phyloP scores from a whole-genome alignment of 2,888 invertebrate genomes.

The Aporophyla nigra region DNA sequence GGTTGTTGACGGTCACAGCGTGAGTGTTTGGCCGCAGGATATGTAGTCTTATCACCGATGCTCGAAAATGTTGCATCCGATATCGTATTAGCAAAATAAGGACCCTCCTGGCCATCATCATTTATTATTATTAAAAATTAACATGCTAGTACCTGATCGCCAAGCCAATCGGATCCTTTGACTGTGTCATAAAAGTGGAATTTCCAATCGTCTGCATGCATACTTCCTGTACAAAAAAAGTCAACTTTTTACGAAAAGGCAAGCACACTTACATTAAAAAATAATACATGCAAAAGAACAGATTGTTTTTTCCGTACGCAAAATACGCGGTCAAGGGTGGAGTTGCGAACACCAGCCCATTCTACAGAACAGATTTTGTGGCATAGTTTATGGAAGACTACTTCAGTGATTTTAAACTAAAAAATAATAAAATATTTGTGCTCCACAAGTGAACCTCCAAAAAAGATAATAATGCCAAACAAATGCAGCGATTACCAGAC shows the following conservation, averaged over 20 bases:
- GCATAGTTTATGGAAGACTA: background rate
- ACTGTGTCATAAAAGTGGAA: slow-evolving; percentile 99
- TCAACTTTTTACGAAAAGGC: too few relatives aligned
- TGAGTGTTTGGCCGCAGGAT: background rate
- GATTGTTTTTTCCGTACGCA: too few relatives aligned
- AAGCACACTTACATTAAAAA: too few relatives aligned
- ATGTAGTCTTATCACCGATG: too few relatives aligned
- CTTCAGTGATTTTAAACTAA: background rate
- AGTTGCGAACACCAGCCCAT: too few relatives aligned
- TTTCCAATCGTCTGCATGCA: slow-evolving; percentile 99
- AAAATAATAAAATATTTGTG: background rate
- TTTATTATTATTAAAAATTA: background rate
- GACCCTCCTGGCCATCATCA: background rate
- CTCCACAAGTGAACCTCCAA: background rate
- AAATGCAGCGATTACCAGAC: background rate
- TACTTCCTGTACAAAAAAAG: slow-evolving; percentile 89
- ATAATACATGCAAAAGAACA: too few relatives aligned
- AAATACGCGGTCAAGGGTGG: too few relatives aligned
- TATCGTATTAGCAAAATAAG: background rate
- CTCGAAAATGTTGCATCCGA: background rate
- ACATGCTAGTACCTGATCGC: slow-evolving; percentile 93
- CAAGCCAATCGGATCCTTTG: slow-evolving; percentile 99
- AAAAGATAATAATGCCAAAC: background rate
- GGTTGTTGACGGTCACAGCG: background rate
- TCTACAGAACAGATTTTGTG: background rate